Evolutionary conservation across 2,113 vertebrate species (phyloP), one percentile per base, ranked within the genome.

Genomic region (Vimba vimba): DNA sequence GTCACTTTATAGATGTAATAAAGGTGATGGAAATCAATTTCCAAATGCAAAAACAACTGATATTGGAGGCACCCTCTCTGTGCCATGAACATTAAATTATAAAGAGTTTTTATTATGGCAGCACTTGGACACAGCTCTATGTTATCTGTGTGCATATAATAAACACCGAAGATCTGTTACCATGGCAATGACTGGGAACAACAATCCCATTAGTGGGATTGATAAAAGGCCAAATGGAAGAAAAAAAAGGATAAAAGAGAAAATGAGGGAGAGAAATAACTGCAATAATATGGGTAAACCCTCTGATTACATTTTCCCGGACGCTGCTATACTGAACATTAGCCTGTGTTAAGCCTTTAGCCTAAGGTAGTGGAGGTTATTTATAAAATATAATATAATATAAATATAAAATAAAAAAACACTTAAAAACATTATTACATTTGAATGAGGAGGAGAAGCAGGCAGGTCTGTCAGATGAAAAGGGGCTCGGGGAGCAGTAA

Each of bases 131-230:
- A 83, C 27, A 27, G 21, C 57, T 39, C 52, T 80, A 59, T 68
- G 36, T n/a, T 68, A 36, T 62, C 39, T 79, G 2, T 66, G 25
- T 45, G 39, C 33, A 47, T 60, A 76, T 83, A 80, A 86, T 83
- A 64, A 82, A 86, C 76, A 79, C 64, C 68, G 27, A 77, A 88
- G 71, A 60, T 76, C 17, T 88, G 74, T 83, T 86, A 79, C 84
- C 47, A 86, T 84, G 80, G 85, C 79, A 74, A 83, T 86, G 68
- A 83, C 6, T 21, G 27, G 55, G 75, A 82, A 74, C 66, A 75
- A 83, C 66, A 86, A 30, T 83, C 82, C 68, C 66, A 83, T 83
- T 60, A 82, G 39, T 60, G 69, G 43, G 21, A 82, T 59, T 79
- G 75, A 79, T 83, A 74, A 83, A 73, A 83, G 73, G 79, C 71